Evolutionary conservation across 2,797 vertebrate species (phyloP).

Genomic region (Alectoris magna): DNA sequence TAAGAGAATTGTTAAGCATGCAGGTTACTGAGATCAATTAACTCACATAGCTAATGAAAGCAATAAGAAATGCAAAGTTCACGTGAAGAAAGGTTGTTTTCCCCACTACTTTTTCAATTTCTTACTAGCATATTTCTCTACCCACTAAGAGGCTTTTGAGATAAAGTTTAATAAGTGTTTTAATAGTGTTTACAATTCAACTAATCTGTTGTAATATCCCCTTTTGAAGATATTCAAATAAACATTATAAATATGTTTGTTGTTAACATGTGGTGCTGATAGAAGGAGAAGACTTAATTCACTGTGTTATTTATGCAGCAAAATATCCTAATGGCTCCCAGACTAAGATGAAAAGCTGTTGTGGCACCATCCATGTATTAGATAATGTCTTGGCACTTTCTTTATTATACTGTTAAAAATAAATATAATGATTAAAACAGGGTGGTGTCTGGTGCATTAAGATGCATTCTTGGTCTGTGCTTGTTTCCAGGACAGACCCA

Average conservation of each 20-base stretch:
- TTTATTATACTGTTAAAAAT: slow-evolving; percentile 75
- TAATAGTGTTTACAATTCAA: slow-evolving; percentile 27
- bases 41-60: not conserved
- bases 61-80: not conserved
- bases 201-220: slow-evolving; percentile 19
- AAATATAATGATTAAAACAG: slow-evolving; percentile 73
- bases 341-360: slow-evolving; percentile 76
- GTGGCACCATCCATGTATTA: slow-evolving; percentile 74
- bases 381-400: slow-evolving; percentile 82
- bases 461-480: not conserved
- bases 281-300: slow-evolving; percentile 72
- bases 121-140: not conserved
- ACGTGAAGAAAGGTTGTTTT: not conserved
- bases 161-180: slow-evolving; percentile 15
- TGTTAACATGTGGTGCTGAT: slow-evolving; percentile 68
- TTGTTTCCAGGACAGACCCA: slow-evolving; percentile 34
- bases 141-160: not conserved
- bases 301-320: slow-evolving; percentile 80
- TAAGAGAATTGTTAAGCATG: not conserved
- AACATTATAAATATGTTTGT: slow-evolving; percentile 51
- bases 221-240: slow-evolving; percentile 49
- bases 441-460: slow-evolving; percentile 39
- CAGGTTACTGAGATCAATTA: not conserved
- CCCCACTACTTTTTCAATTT: not conserved
- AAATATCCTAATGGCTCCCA: slow-evolving; percentile 82